Base-by-base conservation (phyloP, 2,888 invertebrate genomes). In the Flexamia atlantica region DNA sequence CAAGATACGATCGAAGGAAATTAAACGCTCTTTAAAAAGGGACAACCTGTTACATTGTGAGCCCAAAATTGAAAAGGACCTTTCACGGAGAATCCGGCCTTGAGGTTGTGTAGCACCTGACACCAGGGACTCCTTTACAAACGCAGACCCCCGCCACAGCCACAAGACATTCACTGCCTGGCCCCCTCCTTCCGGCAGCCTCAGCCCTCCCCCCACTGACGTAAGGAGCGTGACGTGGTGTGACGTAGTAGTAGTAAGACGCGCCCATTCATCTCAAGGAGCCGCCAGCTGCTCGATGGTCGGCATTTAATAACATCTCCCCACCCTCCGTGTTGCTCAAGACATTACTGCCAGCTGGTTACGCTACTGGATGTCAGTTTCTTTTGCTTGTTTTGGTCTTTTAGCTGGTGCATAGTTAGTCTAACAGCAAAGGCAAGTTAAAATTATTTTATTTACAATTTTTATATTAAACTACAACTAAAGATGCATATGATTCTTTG, bases 221-320 rank as follows among this genome's bases (percentile, higher is more conserved):
- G 82, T 82, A 82, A 82, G 82, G 36, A 72, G 72, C n/a, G 53
- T 53, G 50, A 36, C 72, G 72, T 70, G 23, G 50, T 23, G 82
- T 82, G 82, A 82, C 82, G 81, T 81, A 81, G 82, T 81, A 79
- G 79, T 81, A 60, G 82, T 82, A 82, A 82, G 82, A 82, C 72
- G 70, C 53, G 82, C 60, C 72, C 82, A 82, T 82, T 82, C 82
- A 82, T 53, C 57, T 57, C 79, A 79, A 79, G 79, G 57, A 79
- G 74, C 50, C 23, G 25, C 70, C 40, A 42, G 64, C 64, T 57
- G 57, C 25, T 70, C 32, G 50, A 76, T 76, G 74, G 23, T 5
- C 20, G 70, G 74, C 74, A 46, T 76, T 76, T 46, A 76, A 76
- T 46, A 28, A 12, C 79, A 53, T 57, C 57, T 36, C 30, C 53